A percentile compares a stretch with the other conserved stretches of the same genome.
Evolutionary conservation across 2,888 invertebrate genomes (phyloP).

Genomic region (Drosophila fungiperda): DNA sequence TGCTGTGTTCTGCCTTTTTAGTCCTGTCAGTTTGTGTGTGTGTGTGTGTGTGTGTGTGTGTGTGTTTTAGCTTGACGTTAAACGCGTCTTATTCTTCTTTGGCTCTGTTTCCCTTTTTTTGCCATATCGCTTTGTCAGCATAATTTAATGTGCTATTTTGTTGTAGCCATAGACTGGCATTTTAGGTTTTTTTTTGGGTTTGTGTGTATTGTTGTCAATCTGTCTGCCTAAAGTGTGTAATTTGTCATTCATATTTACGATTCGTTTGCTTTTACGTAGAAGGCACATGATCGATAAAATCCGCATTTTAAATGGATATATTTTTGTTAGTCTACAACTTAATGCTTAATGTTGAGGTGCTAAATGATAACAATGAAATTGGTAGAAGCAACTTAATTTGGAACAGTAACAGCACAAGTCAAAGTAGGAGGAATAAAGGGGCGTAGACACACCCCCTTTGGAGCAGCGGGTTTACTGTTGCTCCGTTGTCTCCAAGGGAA

Average conservation of each 20-base stretch:
- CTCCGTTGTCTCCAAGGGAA: constrained; percentile 36
- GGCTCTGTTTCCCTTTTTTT: constrained; percentile 15
- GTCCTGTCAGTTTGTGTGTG: constrained; percentile 18
- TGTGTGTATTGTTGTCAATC: constrained; percentile 63
- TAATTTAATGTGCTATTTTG: constrained; percentile 69
- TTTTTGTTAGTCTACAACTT: constrained; percentile 40
- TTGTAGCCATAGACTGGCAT: constrained; percentile 31
- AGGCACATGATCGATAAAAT: background rate
- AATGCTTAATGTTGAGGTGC: constrained; percentile 66
- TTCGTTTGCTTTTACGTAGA: constrained; percentile 27
- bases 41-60: constrained; percentile 45
- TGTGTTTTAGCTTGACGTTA: constrained; percentile 59
- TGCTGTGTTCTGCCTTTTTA: constrained; percentile 51
- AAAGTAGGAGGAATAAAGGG: background rate
- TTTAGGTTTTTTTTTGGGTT: constrained; percentile 23
- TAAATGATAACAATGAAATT: constrained; percentile 56
- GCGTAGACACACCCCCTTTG: constrained; percentile 2
- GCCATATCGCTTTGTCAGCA: constrained; percentile 69
- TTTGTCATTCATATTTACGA: constrained; percentile 77
- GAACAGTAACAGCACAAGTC: background rate
- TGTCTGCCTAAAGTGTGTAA: constrained; percentile 74
- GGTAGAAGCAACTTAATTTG: constrained; percentile 25
- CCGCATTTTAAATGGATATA: constrained; percentile 12
- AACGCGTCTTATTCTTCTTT: constrained; percentile 40
- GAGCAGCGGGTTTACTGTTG: background rate